These are phyloP conservation scores for Prionailurus viverrinus DNA, from an alignment of 2,113 vertebrate species.

Conservation along the genomic window DNA sequence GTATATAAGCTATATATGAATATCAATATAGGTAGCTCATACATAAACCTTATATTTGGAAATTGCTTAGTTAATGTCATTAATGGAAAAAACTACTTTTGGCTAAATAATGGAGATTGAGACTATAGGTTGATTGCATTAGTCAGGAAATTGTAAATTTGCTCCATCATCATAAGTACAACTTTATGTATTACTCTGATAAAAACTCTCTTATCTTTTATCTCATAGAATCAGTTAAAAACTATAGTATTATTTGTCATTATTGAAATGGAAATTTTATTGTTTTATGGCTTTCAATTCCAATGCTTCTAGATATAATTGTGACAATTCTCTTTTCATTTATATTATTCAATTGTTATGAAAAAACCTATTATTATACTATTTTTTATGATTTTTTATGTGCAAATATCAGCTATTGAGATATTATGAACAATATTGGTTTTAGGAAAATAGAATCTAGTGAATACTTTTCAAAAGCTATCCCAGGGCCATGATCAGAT, in stretches of 20 bases:
- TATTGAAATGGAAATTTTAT: background rate
- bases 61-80: background rate
- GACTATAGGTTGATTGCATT: background rate
- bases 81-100: background rate
- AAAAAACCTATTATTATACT: background rate
- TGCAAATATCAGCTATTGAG: conserved; percentile 31
- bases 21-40: background rate
- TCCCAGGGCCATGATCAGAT: background rate
- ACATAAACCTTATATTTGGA: background rate
- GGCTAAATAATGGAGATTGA: background rate
- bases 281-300: conserved; percentile 43
- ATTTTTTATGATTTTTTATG: background rate
- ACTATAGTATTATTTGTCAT: conserved; percentile 13
- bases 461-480: conserved; percentile 29
- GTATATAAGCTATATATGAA: background rate
- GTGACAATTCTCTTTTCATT: conserved; percentile 48
- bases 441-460: background rate
- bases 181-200: background rate
- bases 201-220: background rate
- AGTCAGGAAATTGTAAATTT: background rate
- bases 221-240: background rate
- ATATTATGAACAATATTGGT: background rate
- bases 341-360: conserved; percentile 12
- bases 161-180: background rate
- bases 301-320: background rate